Base-by-base conservation (phyloP, 2,888 invertebrate genomes). In the Aleiodes alternator region DNA sequence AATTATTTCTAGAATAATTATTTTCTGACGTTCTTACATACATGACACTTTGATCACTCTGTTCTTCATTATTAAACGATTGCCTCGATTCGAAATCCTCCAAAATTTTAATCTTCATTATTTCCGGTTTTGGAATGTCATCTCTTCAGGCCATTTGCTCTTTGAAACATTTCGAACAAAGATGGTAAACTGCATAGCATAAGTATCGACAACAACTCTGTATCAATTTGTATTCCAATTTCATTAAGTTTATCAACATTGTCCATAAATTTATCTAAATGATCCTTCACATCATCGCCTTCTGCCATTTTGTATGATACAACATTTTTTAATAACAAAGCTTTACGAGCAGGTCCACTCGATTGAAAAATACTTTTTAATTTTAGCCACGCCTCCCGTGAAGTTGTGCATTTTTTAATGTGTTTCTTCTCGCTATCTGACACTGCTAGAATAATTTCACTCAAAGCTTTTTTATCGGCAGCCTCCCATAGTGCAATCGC, bases 201-300 rank as follows among this genome's bases (percentile, higher is more conserved):
- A 31, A 70, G 48, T 9, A 69, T 59, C 12, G 69, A 61, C 59
- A 74, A 48, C 55, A 50, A 38, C 14, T 74, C 69, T 4, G 38
- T 23, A 69, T 70, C 61, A 9, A 76, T 72, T n/a, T 64, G 31
- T 7, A 72, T 53, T 12, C 69, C 68, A 56, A 75, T 68, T 16
- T 69, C 59, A 12, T 8, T 31, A 48, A 61, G 57, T 29, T 74
- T 72, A 23, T 75, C 75, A 11, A 72, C 61, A 0, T 61, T 57
- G 31, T 76, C 66, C 12, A 73, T 73, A 43, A 76, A 76, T 6
- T 66, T 64, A 4, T 16, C 43, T 29, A 74, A 70, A 48, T 71
- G 71, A 14, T 66, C 57, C 16, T 68, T 61, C 12, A 77, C 59
- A 43, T 75, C 72, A 1, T 66, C 70, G 9, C 57, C 59, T 4